phyloP scores from a whole-genome alignment of 2,888 invertebrate genomes.

The Lydus trimaculatus region DNA sequence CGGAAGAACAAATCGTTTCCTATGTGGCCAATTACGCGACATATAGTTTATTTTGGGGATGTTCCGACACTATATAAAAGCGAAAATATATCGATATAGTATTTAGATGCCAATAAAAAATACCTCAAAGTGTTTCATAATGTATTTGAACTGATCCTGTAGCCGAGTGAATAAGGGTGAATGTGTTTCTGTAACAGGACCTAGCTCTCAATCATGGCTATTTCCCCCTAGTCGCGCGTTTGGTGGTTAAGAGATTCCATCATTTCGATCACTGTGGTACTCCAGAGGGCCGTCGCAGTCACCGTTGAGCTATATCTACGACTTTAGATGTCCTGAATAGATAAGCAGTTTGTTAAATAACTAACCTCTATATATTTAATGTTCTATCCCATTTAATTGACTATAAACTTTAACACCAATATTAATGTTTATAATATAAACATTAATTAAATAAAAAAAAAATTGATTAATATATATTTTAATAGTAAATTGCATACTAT shows the following conservation, averaged over 20 bases:
- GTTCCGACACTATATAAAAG: constrained; percentile 40
- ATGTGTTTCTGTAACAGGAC: constrained; percentile 36
- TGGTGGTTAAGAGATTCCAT: constrained; percentile 63
- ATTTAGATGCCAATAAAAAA: constrained; percentile 62
- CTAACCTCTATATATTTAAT: constrained; percentile 16
- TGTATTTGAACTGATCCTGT: constrained; percentile 52
- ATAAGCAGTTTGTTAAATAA: constrained; percentile 45
- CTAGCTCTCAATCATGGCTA: constrained; percentile 61
- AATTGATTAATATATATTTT: background rate
- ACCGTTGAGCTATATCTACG: constrained; percentile 58
- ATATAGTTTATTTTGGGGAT: constrained; percentile 37
- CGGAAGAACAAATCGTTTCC: constrained; percentile 12
- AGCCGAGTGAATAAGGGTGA: constrained; percentile 37
- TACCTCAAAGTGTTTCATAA: constrained; percentile 61
- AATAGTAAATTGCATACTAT: constrained; percentile 5
- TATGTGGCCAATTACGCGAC: constrained; percentile 26
- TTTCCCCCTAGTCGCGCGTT: constrained; percentile 61
- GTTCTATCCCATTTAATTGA: background rate
- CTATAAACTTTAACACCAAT: background rate
- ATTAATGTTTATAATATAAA: background rate
- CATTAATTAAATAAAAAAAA: background rate
- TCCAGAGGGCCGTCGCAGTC: constrained; percentile 61
- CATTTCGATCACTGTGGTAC: constrained; percentile 62
- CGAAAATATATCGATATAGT: constrained; percentile 59
- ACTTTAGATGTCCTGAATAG: constrained; percentile 53